phyloP scores from a whole-genome alignment of 2,113 vertebrate species.

The Egretta garzetta region DNA sequence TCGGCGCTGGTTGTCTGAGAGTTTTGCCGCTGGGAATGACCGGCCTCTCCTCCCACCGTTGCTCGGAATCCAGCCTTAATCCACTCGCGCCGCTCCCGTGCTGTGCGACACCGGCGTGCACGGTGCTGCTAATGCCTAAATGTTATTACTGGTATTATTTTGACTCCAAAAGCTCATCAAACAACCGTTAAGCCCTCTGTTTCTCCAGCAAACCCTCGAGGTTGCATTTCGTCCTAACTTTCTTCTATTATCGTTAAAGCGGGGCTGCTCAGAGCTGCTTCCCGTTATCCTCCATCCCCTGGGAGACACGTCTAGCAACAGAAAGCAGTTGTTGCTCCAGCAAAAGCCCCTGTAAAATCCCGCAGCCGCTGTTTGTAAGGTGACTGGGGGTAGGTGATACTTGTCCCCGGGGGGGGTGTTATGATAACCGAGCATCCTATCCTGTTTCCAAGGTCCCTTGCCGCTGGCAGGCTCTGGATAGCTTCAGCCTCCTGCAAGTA shows the following conservation, averaged over 20 bases:
- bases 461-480: accelerated
- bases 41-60: not conserved
- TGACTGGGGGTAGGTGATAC: not conserved
- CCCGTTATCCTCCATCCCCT: not conserved
- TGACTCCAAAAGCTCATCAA: not conserved
- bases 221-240: not conserved
- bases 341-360: not conserved
- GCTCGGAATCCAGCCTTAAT: not conserved
- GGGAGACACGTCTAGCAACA: not conserved
- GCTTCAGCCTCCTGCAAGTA: not conserved
- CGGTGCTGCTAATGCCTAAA: not conserved
- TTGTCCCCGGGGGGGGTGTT: not conserved
- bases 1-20: accelerated
- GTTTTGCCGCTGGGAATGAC: not conserved
- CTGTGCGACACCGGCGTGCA: not conserved
- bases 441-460: not conserved
- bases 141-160: not conserved
- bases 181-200: conserved; percentile 6
- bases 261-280: not conserved
- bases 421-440: not conserved
- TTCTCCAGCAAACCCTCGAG: not conserved
- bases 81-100: not conserved
- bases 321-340: not conserved
- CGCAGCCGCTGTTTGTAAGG: not conserved
- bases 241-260: not conserved